Conservation (phyloP, 30 jellyfish, hydroid and myxozoan species). For the Aurelia coerulea region DNA sequence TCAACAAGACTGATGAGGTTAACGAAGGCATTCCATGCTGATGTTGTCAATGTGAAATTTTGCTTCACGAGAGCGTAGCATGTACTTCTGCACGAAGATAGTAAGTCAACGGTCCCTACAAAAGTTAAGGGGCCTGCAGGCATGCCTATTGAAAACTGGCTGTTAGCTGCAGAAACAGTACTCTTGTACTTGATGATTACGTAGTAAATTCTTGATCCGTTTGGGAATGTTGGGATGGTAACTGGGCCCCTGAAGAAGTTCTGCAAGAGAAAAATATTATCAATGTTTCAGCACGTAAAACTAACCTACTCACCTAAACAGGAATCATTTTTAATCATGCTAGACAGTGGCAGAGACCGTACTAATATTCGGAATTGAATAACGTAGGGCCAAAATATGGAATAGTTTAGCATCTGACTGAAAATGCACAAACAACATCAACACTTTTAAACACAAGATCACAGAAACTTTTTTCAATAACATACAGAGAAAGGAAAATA, state of each 20-base stretch:
- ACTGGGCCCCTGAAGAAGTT: slow-evolving; percentile 41
- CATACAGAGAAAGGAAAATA: too few species aligned
- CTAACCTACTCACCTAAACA: slow-evolving; percentile 52
- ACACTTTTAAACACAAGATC: too few species aligned
- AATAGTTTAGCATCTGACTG: too few species aligned
- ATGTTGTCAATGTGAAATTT: slow-evolving; percentile 34
- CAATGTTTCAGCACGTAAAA: slow-evolving; percentile 74
- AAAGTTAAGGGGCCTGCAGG: not conserved
- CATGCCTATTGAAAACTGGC: slow-evolving; percentile 1
- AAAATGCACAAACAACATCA: too few species aligned
- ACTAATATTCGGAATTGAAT: too few species aligned
- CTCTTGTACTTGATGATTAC: slow-evolving; percentile 57
- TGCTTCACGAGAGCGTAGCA: slow-evolving; percentile 46
- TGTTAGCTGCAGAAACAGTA: slow-evolving; percentile 14
- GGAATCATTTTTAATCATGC: not conserved
- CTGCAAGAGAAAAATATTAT: not conserved
- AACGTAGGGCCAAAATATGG: too few species aligned
- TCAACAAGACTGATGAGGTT: slow-evolving; percentile 16
- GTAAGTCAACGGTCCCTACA: slow-evolving; percentile 18
- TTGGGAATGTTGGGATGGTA: slow-evolving; percentile 44
- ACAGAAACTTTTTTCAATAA: too few species aligned
- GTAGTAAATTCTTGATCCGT: slow-evolving; percentile 52
- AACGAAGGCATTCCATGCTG: slow-evolving; percentile 59
- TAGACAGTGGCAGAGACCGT: not conserved
- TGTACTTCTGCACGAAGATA: slow-evolving; percentile 24